Evolutionary conservation across 2,113 vertebrate species (phyloP).

Genomic region (Channa argus): DNA sequence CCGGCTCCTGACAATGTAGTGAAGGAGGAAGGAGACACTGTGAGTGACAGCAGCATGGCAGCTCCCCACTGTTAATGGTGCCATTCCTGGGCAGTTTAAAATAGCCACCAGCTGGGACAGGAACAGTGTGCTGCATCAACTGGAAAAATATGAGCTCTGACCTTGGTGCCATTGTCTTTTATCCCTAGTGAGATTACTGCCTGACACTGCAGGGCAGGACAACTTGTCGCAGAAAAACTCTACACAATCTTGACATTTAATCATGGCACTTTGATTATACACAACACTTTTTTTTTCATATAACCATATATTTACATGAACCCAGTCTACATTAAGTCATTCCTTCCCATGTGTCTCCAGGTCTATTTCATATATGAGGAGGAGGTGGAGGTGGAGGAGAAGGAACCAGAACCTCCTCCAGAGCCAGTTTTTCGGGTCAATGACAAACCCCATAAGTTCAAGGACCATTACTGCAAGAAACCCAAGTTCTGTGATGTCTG

Average conservation of each 20-base stretch:
- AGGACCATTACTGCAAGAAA: constrained; percentile 98
- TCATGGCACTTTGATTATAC: background rate
- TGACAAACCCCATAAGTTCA: constrained; percentile 97
- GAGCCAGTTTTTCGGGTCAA: constrained; percentile 88
- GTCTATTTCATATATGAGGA: constrained; percentile 95
- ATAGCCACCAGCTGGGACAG: constrained; percentile 66
- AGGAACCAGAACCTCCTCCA: constrained; percentile 87
- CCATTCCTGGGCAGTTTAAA: constrained; percentile 62
- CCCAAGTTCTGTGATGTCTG: constrained; percentile 99
- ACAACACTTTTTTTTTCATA: too few relatives aligned
- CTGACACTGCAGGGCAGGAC: background rate
- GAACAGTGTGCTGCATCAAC: constrained; percentile 25
- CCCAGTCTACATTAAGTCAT: background rate
- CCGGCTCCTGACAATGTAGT: constrained; percentile 79
- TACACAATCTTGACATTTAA: background rate
- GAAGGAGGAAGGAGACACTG: constrained; percentile 79
- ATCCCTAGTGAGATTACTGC: background rate
- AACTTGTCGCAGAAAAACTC: background rate
- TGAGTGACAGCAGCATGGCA: constrained; percentile 70
- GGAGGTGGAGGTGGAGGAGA: constrained; percentile 93
- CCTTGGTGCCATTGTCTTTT: constrained; percentile 24
- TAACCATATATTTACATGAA: background rate
- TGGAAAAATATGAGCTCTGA: constrained; percentile 44
- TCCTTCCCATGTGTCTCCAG: constrained; percentile 46
- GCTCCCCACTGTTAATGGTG: constrained; percentile 19